Evolutionary conservation across 2,113 vertebrate genomes (phyloP), one percentile per base, ranked within the genome.

Genomic region (Lontra canadensis): DNA sequence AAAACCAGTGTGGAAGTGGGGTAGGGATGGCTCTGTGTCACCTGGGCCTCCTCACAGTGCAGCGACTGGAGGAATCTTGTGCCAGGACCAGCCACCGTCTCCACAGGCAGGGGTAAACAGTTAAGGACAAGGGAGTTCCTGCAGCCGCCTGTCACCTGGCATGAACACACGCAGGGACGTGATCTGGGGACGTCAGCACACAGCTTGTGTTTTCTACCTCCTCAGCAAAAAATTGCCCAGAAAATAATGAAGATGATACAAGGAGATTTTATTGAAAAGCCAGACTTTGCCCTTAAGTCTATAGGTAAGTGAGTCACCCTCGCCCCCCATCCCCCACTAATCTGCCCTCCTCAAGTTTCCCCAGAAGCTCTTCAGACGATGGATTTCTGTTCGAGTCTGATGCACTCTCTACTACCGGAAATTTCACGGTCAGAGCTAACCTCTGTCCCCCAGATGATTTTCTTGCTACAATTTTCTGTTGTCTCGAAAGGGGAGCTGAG

Each of bases 201-300:
- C 26, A 23, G 20, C 74, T 69, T 73, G 31, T 65, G 55, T 90
- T 91, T 86, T 96, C 88, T 96, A 59, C 57, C 69, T 95, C 84
- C 55, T 49, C 79, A 98, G 97, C 83, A 98, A 85, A 97, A 93
- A 94, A 80, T 98, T 96, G 31, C 96, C 52, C 97, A 98, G 96
- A 98, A 96, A 79, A 98, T 98, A 73, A 97, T 98, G 95, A 98
- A 96, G 97, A 95, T 98, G 95, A 98, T 98, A 44, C 98, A 98
- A 17, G 98, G 98, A 8, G 98, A 98, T 85, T 98, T 97, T 69
- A 98, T 90, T 14, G 98, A 98, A 79, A 98, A 97, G 95, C 97
- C 98, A 0, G 98, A 98, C 94, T 98, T 98, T 23, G 98, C 98
- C 88, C 91, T 98, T 12, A 98, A 98, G 69, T 98, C 98, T 5